These are phyloP conservation scores for Cuniculus paca DNA, from an alignment of 2,797 vertebrate species.

Conservation along the genomic window DNA sequence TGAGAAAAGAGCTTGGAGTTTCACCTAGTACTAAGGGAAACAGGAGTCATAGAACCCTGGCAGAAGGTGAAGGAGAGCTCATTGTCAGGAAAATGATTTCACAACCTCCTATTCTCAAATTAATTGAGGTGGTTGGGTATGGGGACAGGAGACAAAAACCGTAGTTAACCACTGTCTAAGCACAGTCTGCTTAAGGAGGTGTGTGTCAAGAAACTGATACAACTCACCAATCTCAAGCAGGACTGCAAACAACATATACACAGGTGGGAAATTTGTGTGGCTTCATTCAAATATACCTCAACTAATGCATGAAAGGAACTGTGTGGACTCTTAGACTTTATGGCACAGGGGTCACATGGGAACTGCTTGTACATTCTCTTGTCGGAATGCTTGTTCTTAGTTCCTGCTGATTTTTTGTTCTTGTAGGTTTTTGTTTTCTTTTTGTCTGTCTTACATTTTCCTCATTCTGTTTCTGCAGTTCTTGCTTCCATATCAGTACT, in stretches of 20 bases:
- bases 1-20: neutral
- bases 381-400: neutral
- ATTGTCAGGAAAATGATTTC: neutral
- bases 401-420: neutral
- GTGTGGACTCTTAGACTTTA: neutral
- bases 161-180: neutral
- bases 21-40: neutral
- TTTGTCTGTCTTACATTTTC: neutral
- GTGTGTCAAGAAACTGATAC: neutral
- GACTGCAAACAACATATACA: neutral
- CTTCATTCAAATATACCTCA: neutral
- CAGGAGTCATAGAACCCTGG: neutral
- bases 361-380: neutral
- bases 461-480: neutral
- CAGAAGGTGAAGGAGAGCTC: neutral
- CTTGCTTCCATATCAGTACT: neutral
- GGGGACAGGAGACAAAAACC: neutral
- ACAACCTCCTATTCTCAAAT: neutral
- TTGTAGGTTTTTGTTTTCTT: neutral
- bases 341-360: neutral
- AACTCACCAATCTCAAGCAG: neutral
- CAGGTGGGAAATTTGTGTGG: neutral
- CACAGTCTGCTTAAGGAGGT: neutral
- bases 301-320: neutral
- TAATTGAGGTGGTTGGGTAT: neutral